phyloP scores from a whole-genome alignment of 1,140 invertebrate species.

The Cotesia typhae region DNA sequence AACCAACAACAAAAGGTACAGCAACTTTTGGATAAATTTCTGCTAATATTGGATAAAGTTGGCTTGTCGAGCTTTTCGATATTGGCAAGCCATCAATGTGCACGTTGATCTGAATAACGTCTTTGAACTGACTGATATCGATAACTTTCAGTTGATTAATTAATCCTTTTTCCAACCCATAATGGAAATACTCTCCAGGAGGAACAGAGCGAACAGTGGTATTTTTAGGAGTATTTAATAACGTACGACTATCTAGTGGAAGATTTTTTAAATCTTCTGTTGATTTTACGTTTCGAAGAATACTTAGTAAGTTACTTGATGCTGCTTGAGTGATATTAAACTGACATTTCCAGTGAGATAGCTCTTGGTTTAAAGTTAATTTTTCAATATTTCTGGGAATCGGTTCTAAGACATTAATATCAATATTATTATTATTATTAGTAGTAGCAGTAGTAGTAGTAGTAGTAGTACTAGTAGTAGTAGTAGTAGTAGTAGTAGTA shows the following conservation, averaged over 20 bases:
- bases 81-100: slow-evolving; percentile 45
- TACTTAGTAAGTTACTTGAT: not conserved
- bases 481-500: too few species aligned
- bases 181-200: slow-evolving; percentile 28
- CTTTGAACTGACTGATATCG: not conserved
- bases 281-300: not conserved
- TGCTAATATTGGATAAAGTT: slow-evolving; percentile 45
- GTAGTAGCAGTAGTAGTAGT: too few species aligned
- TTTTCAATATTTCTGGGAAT: too few species aligned
- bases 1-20: slow-evolving; percentile 35
- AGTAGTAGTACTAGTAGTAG: too few species aligned
- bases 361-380: not conserved
- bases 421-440: not conserved
- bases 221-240: slow-evolving; percentile 19
- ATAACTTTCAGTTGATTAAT: not conserved
- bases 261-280: not conserved
- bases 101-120: slow-evolving; percentile 25
- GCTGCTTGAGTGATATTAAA: not conserved
- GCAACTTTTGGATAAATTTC: slow-evolving; percentile 28
- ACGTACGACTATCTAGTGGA: not conserved
- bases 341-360: not conserved
- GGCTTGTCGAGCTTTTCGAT: slow-evolving; percentile 38
- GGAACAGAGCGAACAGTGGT: not conserved
- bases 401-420: not conserved
- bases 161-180: slow-evolving; percentile 21